Percentiles rank a stretch among this genome's conserved stretches.
phyloP scores from a whole-genome alignment of 2,888 invertebrate species.

The Xylocampa areola region DNA sequence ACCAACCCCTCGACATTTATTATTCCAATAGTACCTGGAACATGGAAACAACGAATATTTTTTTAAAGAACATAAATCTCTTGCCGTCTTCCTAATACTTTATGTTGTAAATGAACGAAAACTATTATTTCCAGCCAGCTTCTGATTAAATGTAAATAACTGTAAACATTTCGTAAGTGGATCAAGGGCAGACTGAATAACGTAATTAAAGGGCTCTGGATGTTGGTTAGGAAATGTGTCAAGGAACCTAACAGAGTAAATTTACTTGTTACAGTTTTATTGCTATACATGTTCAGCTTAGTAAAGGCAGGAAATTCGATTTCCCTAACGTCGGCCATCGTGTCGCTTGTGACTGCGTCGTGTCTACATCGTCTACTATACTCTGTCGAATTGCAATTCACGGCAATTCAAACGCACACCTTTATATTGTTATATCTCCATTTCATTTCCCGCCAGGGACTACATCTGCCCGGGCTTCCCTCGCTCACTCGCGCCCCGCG shows the following conservation, averaged over 20 bases:
- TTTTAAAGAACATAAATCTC: constrained; percentile 25
- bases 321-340: constrained; percentile 27
- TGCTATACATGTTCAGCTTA: constrained; percentile 6
- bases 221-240: constrained; percentile 51
- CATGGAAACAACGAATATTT: constrained; percentile 58
- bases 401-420: constrained; percentile 84
- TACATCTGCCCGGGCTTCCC: constrained; percentile 79
- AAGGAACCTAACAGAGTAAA: constrained; percentile 44
- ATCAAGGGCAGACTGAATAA: constrained; percentile 59
- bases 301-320: constrained; percentile 24
- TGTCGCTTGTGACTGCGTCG: constrained; percentile 31
- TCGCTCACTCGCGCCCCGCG: constrained; percentile 60
- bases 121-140: constrained; percentile 52
- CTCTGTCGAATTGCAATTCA: constrained; percentile 77
- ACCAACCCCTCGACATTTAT: constrained; percentile 86
- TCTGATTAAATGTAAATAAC: constrained; percentile 57
- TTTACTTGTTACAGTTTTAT: constrained; percentile 17
- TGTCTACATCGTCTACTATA: constrained; percentile 35
- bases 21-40: constrained; percentile 76
- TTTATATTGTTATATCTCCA: constrained; percentile 88
- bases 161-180: constrained; percentile 60
- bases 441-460: constrained; percentile 87
- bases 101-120: constrained; percentile 27
- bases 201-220: constrained; percentile 66
- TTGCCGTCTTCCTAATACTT: constrained; percentile 30